Evolutionary conservation across 2,113 vertebrate genomes (phyloP).

Genomic region (zebrafish (Danio rerio)): GRCz12tu NC_133193.1:6898501-6899000

Average conservation of each 20-base stretch:
- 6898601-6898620: neutral
- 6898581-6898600: neutral
- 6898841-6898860: neutral
- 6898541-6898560: neutral
- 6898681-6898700: conserved; percentile 57
- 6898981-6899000: neutral
- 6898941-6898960: neutral
- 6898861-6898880: neutral
- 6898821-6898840: neutral
- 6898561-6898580: neutral
- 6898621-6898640: neutral
- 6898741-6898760: conserved; percentile 53
- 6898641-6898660: conserved; percentile 40
- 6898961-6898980: neutral
- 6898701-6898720: neutral
- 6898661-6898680: conserved; percentile 57
- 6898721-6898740: conserved; percentile 61
- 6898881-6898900: neutral
- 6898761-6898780: conserved; percentile 64
- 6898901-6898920: conserved; percentile 66
- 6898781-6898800: conserved; percentile 62
- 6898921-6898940: conserved; percentile 60
- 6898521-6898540: neutral
- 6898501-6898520: neutral
- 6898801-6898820: conserved; percentile 45